Base-by-base conservation (phyloP, 2,113 vertebrate species). In the Heterotis niloticus region DNA sequence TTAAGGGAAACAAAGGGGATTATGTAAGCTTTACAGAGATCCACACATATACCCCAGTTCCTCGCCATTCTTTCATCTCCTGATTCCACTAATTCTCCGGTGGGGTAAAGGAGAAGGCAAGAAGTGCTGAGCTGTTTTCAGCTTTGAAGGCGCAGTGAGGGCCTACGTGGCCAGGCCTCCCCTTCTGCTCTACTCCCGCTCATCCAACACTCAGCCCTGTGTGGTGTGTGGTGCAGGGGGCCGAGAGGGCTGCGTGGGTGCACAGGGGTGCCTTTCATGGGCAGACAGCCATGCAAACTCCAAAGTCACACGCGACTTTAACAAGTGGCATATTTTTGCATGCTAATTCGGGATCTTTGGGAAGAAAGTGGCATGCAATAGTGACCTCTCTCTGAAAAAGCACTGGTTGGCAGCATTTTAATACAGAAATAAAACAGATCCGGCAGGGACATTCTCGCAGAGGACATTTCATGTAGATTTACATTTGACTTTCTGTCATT, bases 21-120 rank as follows among this genome's bases (percentile, higher is more conserved):
- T 93, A 95, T 87, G 87, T 81, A 87, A 88, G 86, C 84, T 95
- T 95, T 94, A 82, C 83, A 88, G 44, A 83, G 85, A 89, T 92
- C 86, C 86, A 76, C 75, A 84, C 84, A 90, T 93, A 89, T 81
- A 85, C 81, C 90, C 85, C 69, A 84, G 81, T 90, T 87, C 83
- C 87, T 84, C 85, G 51, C 71, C 20, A 12, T 85, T 88, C 81
- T 92, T 93, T 93, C 84, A 92, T 94, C 83, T 92, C 82, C 75
- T 90, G 84, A 83, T 91, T 88, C 89, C 74, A 86, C 84, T 87
- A 90, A 91, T 92, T 89, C 89, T 90, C 83, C 82, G 83, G 85
- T 64, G 76, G 74, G 81, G 81, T 81, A 79, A 75, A 81, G 78
- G 69, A 80, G 67, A 76, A 81, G 59, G 78, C 72, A 77, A 84